phyloP scores from a whole-genome alignment of 2,113 vertebrate genomes.

The Atherinomorus stipes region DNA sequence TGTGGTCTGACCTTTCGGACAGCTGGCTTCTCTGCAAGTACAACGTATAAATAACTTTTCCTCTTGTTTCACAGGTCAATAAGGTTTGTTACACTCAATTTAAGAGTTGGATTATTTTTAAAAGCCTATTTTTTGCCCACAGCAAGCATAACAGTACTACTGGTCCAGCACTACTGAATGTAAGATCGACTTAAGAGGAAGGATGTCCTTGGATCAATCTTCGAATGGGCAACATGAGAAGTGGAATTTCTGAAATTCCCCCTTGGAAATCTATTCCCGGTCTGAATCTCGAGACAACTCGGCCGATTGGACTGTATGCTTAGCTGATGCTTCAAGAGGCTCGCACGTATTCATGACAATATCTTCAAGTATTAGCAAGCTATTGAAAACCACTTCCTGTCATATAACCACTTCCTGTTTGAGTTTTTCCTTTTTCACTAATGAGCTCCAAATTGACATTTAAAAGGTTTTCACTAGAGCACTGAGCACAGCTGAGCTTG shows the following conservation, averaged over 20 bases:
- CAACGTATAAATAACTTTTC: background rate
- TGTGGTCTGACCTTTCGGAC: background rate
- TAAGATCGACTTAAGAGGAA: background rate
- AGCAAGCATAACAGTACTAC: background rate
- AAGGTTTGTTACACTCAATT: background rate
- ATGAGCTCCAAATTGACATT: background rate
- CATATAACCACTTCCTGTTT: background rate
- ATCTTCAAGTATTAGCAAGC: background rate
- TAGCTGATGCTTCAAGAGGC: background rate
- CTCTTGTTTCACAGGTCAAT: background rate
- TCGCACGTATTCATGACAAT: background rate
- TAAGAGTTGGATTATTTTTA: background rate
- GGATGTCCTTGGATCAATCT: background rate
- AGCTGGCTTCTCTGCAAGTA: background rate
- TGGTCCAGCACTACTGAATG: background rate
- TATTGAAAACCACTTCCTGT: background rate
- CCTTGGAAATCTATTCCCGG: background rate
- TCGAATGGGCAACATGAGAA: background rate
- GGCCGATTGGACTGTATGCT: accelerated
- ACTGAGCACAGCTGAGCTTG: background rate
- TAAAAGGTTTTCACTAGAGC: background rate
- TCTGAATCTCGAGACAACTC: background rate
- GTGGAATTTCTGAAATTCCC: too few species aligned
- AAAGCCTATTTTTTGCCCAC: background rate
- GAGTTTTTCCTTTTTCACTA: background rate